Evolutionary conservation across 2,888 invertebrate genomes (phyloP).

Genomic region (Apodemia duryi): DNA sequence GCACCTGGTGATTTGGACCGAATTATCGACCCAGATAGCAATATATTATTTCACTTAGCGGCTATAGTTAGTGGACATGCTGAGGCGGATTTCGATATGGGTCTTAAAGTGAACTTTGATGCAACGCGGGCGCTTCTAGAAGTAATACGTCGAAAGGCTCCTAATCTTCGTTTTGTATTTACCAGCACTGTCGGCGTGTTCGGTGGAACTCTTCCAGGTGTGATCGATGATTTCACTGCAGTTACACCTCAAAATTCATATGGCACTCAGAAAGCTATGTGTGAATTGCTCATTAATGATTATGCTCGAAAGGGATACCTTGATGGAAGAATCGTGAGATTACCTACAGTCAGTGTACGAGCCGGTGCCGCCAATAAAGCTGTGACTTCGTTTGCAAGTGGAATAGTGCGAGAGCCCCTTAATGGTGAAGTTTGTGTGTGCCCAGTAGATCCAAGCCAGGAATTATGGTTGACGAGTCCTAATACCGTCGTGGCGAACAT

Average conservation of each 20-base stretch:
- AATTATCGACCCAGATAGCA: background rate
- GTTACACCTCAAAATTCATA: constrained; percentile 59
- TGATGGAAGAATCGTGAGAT: constrained; percentile 52
- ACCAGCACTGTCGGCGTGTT: constrained; percentile 56
- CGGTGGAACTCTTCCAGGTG: constrained; percentile 50
- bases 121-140: constrained; percentile 57
- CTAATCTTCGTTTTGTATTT: constrained; percentile 48
- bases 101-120: constrained; percentile 34
- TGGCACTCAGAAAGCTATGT: constrained; percentile 60
- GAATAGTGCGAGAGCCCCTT: constrained; percentile 60
- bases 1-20: background rate
- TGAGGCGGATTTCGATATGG: constrained; percentile 16
- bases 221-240: constrained; percentile 49
- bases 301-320: constrained; percentile 58
- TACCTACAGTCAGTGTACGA: constrained; percentile 65
- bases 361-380: constrained; percentile 58
- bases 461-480: constrained; percentile 58
- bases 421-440: constrained; percentile 43
- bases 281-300: constrained; percentile 59
- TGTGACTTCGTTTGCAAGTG: constrained; percentile 66
- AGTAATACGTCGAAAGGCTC: constrained; percentile 42
- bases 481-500: constrained; percentile 49
- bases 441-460: constrained; percentile 49
- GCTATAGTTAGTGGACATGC: constrained; percentile 43
- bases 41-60: constrained; percentile 13